These are phyloP conservation scores for Limnothrissa miodon DNA, from an alignment of 2,113 vertebrate genomes.

Conservation along the genomic window DNA sequence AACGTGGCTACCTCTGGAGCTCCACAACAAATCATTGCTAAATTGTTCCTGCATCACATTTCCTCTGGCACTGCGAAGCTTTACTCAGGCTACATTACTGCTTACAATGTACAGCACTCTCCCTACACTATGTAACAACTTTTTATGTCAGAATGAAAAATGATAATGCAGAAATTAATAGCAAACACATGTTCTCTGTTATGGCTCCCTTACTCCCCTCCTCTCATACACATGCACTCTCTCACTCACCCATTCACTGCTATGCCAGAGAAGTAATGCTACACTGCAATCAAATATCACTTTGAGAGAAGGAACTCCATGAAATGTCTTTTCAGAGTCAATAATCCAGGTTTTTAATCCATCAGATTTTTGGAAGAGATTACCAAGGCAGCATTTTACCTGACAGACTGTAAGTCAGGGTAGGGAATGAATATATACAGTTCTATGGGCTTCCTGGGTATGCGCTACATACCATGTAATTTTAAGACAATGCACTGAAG, in stretches of 20 bases:
- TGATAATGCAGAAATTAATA: slow-evolving; percentile 89
- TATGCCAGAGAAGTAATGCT: slow-evolving; percentile 48
- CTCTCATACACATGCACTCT: slow-evolving; percentile 49
- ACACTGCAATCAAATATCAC: slow-evolving; percentile 53
- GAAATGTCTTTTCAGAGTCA: slow-evolving; percentile 23
- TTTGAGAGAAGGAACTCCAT: slow-evolving; percentile 40
- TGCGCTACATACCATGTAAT: neutral
- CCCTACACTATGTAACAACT: slow-evolving; percentile 65
- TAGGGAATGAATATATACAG: slow-evolving; percentile 1
- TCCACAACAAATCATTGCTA: slow-evolving; percentile 77
- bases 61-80: slow-evolving; percentile 78
- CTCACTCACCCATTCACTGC: slow-evolving; percentile 40
- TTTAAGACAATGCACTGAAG: neutral
- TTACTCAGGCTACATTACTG: slow-evolving; percentile 82
- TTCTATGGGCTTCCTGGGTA: neutral
- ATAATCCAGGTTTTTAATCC: slow-evolving; percentile 18
- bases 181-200: slow-evolving; percentile 84
- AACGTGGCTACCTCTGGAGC: slow-evolving; percentile 75
- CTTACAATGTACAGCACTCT: slow-evolving; percentile 83
- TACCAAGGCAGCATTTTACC: neutral
- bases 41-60: slow-evolving; percentile 82
- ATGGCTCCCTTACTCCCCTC: slow-evolving; percentile 63
- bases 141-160: slow-evolving; percentile 89
- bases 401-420: slow-evolving; percentile 10
- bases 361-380: slow-evolving; percentile 6